These are phyloP conservation scores for Gadus chalcogrammus DNA, from an alignment of 2,113 vertebrate genomes.

Conservation along the genomic window DNA sequence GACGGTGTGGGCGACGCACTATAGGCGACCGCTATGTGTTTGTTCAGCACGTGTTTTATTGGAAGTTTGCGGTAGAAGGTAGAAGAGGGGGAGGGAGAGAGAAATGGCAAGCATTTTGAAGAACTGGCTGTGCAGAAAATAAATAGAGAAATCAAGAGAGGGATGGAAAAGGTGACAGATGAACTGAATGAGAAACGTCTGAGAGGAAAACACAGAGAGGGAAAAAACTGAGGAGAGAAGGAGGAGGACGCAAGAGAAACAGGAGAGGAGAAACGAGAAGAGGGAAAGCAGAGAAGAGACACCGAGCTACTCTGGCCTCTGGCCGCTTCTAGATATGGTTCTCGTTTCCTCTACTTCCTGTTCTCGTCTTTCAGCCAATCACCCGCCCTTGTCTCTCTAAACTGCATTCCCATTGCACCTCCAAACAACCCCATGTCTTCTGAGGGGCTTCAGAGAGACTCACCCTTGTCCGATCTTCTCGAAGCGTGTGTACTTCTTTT, in stretches of 20 bases:
- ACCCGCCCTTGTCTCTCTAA: constrained; percentile 9
- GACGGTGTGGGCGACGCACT: too few species aligned
- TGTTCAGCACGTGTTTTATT: too few species aligned
- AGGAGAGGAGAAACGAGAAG: constrained; percentile 7
- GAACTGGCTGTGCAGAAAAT: neutral
- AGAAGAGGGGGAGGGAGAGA: constrained; percentile 1
- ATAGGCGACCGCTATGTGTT: too few species aligned
- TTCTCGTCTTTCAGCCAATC: constrained; percentile 25
- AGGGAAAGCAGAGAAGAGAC: neutral
- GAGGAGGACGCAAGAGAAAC: neutral
- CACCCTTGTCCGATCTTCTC: constrained; percentile 99
- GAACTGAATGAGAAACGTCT: too few species aligned
- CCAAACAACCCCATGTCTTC: neutral
- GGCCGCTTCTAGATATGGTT: constrained; percentile 46
- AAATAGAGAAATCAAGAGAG: constrained; percentile 1
- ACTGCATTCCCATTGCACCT: constrained; percentile 6
- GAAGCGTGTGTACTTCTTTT: constrained; percentile 97
- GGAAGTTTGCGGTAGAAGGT: neutral
- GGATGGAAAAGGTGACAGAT: neutral
- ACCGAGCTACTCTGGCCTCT: constrained; percentile 34
- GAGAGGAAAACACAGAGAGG: constrained; percentile 5
- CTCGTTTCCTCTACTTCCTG: constrained; percentile 49
- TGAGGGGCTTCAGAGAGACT: constrained; percentile 54
- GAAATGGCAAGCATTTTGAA: neutral
- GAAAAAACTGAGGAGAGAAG: neutral